Evolutionary conservation across 2,888 invertebrate species (phyloP).

Genomic region (Boloria euphrosyne): DNA sequence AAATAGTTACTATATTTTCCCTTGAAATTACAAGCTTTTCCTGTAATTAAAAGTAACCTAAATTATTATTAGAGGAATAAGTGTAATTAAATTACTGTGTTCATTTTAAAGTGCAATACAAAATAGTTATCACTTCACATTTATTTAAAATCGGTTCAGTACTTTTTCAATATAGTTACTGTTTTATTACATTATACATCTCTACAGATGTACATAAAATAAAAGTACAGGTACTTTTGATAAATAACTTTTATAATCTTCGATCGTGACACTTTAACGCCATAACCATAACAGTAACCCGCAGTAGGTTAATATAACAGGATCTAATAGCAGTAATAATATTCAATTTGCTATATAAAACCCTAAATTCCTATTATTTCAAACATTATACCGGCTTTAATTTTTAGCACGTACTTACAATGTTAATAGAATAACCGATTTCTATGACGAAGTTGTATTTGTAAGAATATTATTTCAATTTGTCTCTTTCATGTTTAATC

Average conservation of each 20-base stretch:
- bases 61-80: no score
- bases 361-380: constrained; percentile 21
- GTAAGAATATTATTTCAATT: background rate
- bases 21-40: no score
- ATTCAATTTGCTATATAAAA: constrained; percentile 20
- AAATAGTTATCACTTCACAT: no score
- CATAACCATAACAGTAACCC: constrained; percentile 18
- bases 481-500: no score
- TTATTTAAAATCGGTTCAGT: no score
- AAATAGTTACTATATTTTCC: no score
- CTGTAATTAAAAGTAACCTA: no score
- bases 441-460: constrained; percentile 15
- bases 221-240: background rate
- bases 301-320: constrained; percentile 17
- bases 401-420: constrained; percentile 23
- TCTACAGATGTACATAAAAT: no score
- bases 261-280: constrained; percentile 2
- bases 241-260: constrained; percentile 7
- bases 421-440: constrained; percentile 19
- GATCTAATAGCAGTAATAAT: constrained; percentile 12
- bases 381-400: constrained; percentile 16
- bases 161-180: no score
- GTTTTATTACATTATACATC: no score
- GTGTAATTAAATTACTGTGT: no score
- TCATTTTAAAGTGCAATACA: no score